Base-by-base conservation (phyloP, 2,113 vertebrate genomes). In the Pampusana beccarii region DNA sequence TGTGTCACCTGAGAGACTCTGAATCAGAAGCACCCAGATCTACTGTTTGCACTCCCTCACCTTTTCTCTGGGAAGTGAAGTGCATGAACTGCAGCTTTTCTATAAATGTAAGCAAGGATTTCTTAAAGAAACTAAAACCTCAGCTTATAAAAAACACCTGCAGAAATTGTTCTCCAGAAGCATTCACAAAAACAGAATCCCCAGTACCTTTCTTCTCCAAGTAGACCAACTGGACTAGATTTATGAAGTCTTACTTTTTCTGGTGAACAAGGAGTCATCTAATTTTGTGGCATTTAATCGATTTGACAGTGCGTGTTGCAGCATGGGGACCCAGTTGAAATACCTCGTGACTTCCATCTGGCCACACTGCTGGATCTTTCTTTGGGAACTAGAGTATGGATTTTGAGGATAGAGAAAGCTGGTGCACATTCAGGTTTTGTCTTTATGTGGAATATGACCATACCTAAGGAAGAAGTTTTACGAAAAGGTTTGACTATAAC, bases 341-440 rank as follows among this genome's bases (percentile, higher is more conserved):
- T 3, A 13, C 15, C 17, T 46, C 0, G 0, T 70, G 48, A 19
- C 10, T 82, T 73, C 16, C 16, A 5, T 15, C 21, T 64, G 28
- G 6, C 13, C 10, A 9, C 9, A 24, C 26, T 71, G 28, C n/a
- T 80, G 48, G 53, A 34, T 81, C 29, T 61, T 10, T 48, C 3
- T 61, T 34, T 78, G n/a, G 19, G 24, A 31, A 19, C 29, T 28
- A 13, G 10, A 18, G 11, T 16, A 20, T 8, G 8, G 38, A 7
- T 19, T 80, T 61, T 48, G 11, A 4, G 36, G 36, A 40, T 74
- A n/a, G 42, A 71, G 51, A 78, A 57, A 38, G 42, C 29, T 74
- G 38, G 4, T 20, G 13, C 2, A 2, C 4, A 3, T 38, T 33
- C 6, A 66, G 3, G 20, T 36, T 6, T 90, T 31, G 38, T 21